phyloP scores from a whole-genome alignment of 2,888 invertebrate species.

The Acrobasis suavella region DNA sequence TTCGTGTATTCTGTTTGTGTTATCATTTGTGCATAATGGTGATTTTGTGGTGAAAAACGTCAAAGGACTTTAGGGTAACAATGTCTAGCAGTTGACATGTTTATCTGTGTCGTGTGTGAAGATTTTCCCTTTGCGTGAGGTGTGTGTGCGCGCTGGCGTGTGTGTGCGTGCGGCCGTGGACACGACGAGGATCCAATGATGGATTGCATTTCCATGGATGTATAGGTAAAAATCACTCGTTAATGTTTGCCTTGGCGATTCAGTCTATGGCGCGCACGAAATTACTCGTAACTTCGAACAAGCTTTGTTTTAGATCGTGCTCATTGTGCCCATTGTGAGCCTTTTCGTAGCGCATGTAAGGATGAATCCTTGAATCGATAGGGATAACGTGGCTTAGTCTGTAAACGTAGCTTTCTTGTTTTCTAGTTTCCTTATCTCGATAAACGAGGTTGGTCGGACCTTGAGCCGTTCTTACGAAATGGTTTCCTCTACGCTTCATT shows the following conservation, averaged over 20 bases:
- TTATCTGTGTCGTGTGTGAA: conserved; percentile 83
- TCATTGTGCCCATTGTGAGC: conserved; percentile 30
- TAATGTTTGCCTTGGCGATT: conserved; percentile 54
- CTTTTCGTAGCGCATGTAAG: conserved; percentile 51
- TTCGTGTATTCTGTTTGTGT: conserved; percentile 71
- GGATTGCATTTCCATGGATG: conserved; percentile 80
- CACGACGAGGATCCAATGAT: conserved; percentile 74
- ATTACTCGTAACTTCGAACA: conserved; percentile 39
- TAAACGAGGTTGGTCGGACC: conserved; percentile 57
- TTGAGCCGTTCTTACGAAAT: conserved; percentile 63
- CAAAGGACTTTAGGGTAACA: conserved; percentile 79
- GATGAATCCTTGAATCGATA: conserved; percentile 61
- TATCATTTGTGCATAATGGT: conserved; percentile 70
- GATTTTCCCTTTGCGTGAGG: conserved; percentile 83
- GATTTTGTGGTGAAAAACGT: conserved; percentile 76
- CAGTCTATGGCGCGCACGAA: conserved; percentile 43
- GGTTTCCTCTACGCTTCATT: conserved; percentile 55
- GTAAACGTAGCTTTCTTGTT: conserved; percentile 48
- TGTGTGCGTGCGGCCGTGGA: conserved; percentile 70
- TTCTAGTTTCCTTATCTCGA: conserved; percentile 52
- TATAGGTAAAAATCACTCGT: conserved; percentile 75
- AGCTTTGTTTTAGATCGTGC: conserved; percentile 57
- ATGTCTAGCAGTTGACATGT: conserved; percentile 83
- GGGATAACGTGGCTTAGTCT: conserved; percentile 46
- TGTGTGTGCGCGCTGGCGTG: conserved; percentile 69